phyloP scores from a whole-genome alignment of 2,888 invertebrate genomes.

The Brenthis daphne region DNA sequence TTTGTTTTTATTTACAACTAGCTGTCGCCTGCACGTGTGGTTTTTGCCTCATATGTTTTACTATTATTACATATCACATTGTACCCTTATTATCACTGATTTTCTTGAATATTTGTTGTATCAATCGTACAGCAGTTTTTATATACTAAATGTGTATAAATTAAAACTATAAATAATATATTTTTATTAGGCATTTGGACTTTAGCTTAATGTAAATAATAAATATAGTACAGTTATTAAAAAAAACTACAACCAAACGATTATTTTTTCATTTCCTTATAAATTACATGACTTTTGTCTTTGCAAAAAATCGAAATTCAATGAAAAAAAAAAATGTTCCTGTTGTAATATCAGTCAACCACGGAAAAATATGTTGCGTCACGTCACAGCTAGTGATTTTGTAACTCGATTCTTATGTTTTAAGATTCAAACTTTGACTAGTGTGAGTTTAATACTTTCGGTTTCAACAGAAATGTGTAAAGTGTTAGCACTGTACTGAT shows the following conservation, averaged over 20 bases:
- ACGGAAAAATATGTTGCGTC: slow-evolving; percentile 35
- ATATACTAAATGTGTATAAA: too few species aligned
- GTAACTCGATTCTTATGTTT: slow-evolving; percentile 33
- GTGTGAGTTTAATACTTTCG: slow-evolving; percentile 49
- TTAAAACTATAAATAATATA: too few species aligned
- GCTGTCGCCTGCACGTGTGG: neutral
- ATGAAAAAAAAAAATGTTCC: slow-evolving; percentile 15
- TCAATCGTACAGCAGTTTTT: too few species aligned
- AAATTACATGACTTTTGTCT: neutral
- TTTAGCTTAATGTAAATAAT: too few species aligned
- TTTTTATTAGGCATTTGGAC: too few species aligned
- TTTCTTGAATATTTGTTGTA: too few species aligned
- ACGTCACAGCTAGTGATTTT: slow-evolving; percentile 30
- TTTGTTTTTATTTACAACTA: neutral
- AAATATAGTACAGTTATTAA: too few species aligned
- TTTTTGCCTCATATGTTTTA: too few species aligned
- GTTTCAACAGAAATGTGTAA: slow-evolving; percentile 70
- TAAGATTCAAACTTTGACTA: slow-evolving; percentile 28
- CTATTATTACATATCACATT: too few species aligned
- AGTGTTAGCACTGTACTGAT: slow-evolving; percentile 63
- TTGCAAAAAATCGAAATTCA: slow-evolving; percentile 4
- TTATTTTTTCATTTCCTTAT: neutral
- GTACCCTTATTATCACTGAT: too few species aligned
- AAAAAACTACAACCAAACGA: too few species aligned
- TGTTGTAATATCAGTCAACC: slow-evolving; percentile 33